A percentile compares a stretch with the other conserved stretches of the same genome.
Evolutionary conservation across 2,113 vertebrate genomes (phyloP).

Genomic region (Caloenas nicobarica): DNA sequence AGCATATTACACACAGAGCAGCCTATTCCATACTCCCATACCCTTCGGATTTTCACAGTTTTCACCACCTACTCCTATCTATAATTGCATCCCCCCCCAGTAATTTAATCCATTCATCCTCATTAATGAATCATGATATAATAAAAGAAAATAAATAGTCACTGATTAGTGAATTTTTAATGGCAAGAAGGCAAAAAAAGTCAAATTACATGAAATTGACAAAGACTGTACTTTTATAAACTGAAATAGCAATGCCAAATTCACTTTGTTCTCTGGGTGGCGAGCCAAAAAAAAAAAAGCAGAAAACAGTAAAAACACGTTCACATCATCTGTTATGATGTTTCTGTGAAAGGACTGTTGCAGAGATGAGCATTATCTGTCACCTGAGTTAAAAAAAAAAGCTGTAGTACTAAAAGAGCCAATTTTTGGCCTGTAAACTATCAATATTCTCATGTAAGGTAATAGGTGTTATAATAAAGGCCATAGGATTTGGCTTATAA

Average conservation of each 20-base stretch:
- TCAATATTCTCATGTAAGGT: not conserved
- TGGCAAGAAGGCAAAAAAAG: not conserved
- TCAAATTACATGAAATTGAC: not conserved
- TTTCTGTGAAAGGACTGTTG: not conserved
- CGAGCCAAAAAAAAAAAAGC: not conserved
- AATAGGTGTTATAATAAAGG: not conserved
- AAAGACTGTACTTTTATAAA: not conserved
- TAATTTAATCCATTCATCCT: not conserved
- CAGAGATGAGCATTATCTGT: not conserved
- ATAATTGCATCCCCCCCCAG: not conserved
- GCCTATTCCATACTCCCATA: not conserved
- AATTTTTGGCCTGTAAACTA: not conserved
- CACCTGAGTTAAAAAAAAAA: not conserved
- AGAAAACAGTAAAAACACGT: not conserved
- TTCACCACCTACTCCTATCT: not conserved
- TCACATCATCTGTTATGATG: not conserved
- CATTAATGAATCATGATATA: not conserved
- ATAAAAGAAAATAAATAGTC: not conserved
- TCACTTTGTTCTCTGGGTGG: not conserved
- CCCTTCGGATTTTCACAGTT: not conserved
- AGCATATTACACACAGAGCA: not conserved
- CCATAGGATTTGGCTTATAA: not conserved
- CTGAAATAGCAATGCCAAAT: not conserved
- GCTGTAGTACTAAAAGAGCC: fast-evolving
- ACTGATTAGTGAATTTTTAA: not conserved